Percentiles rank a stretch among this genome's conserved stretches.
Conservation (phyloP, 2,797 vertebrate genomes). For the Carduelis carduelis region DNA sequence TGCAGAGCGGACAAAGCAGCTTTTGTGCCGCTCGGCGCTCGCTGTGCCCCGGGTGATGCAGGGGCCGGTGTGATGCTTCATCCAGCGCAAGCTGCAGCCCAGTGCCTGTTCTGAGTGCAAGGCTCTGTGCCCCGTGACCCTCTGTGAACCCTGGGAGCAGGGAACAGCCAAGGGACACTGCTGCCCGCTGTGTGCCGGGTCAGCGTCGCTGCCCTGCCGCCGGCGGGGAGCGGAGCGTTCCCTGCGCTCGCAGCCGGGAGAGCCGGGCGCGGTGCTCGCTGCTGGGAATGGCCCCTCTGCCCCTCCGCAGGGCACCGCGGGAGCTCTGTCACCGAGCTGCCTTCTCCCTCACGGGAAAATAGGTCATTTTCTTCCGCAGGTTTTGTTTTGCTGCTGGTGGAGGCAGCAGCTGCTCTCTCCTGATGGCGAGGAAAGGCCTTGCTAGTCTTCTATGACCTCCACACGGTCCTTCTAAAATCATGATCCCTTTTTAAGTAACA, state of each 20-base stretch:
- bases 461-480: background rate
- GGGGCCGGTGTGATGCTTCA: fast-evolving
- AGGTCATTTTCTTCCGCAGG: fast-evolving
- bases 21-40: background rate
- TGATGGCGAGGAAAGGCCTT: background rate
- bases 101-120: fast-evolving
- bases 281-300: background rate
- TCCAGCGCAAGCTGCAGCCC: background rate
- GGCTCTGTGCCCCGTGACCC: background rate
- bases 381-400: background rate
- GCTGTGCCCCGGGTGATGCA: fast-evolving
- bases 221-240: background rate
- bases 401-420: background rate
- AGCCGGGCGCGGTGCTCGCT: background rate
- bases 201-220: background rate
- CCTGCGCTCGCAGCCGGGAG: fast-evolving
- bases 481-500: background rate
- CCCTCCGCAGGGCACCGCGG: background rate
- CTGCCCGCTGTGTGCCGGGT: background rate
- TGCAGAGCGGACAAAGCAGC: background rate
- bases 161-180: background rate
- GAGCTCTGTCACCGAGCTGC: fast-evolving
- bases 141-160: background rate
- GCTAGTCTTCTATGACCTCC: background rate
- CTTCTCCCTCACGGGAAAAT: background rate